Base-by-base conservation (phyloP, 2,113 vertebrate species). In the Trogon melanurus region DNA sequence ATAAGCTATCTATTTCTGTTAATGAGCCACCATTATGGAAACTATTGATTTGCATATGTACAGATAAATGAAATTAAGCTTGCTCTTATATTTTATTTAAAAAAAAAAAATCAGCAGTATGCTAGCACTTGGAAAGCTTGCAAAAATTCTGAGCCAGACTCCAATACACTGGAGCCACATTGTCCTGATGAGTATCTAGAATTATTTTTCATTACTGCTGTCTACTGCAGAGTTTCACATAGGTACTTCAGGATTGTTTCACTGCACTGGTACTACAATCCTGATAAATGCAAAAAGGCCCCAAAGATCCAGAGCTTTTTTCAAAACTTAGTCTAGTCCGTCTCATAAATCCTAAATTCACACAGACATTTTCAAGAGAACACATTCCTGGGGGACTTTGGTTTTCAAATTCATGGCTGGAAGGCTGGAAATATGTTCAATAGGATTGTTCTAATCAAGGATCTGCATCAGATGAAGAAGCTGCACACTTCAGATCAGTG, bases 111-210 rank as follows among this genome's bases (percentile, higher is more conserved):
- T 11, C 38, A 69, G 27, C 67, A 57, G 29, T n/a, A 51, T 16
- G 32, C 38, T 62, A 54, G 34, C 12, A 58, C n/a, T 64, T 69
- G 47, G 56, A 85, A 94, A 65, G 3, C 5, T 29, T 66, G 54
- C 47, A 83, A 32, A 70, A 76, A 50, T 65, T 85, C 62, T 85
- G n/a, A 89, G 54, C 74, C 50, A 65, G 36, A 11, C 27, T 48
- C 21, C 6, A 5, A 53, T 18, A 32, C 0, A 0, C 15, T 79
- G 27, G 50, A 76, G 41, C n/a, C 67, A 58, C 10, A 0, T 30
- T 41, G 54, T 30, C 67, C 45, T 54, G 45, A 57, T 1, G 23
- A 57, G 11, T 34, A 32, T 36, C 78, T 62, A 26, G 26, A 70
- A 58, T 25, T 50, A 6, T 16, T 21, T 47, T 36, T n/a, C 23